phyloP scores from a whole-genome alignment of 2,113 vertebrate species.

The Merops nubicus region DNA sequence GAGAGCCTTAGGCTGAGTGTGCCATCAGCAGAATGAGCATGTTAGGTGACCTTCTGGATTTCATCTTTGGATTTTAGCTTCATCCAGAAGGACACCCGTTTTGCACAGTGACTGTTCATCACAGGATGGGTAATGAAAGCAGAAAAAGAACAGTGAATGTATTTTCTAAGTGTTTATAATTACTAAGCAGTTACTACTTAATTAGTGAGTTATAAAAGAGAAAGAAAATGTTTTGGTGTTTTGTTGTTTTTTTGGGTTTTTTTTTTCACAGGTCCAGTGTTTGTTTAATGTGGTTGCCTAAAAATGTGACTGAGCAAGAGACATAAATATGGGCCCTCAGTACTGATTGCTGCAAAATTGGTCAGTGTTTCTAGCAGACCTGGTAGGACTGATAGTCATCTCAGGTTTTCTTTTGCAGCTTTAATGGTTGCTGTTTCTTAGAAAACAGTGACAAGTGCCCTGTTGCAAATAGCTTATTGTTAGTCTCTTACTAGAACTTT shows the following conservation, averaged over 20 bases:
- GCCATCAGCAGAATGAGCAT: background rate
- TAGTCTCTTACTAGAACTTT: background rate
- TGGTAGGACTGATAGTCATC: background rate
- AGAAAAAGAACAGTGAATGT: background rate
- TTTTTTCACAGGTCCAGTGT: background rate
- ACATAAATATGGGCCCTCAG: background rate
- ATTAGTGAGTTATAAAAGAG: background rate
- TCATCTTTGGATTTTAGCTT: accelerated
- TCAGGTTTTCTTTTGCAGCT: background rate
- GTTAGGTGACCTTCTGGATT: background rate
- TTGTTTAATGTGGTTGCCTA: background rate
- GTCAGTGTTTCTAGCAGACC: background rate
- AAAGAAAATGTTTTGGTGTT: too few relatives aligned
- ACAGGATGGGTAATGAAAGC: background rate
- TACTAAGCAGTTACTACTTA: background rate
- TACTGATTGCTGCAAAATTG: background rate
- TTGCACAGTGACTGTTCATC: background rate
- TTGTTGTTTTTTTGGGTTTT: too few relatives aligned
- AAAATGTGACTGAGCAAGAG: background rate
- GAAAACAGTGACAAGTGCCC: background rate
- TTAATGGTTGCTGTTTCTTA: background rate
- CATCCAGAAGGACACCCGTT: background rate
- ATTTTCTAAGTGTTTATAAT: background rate
- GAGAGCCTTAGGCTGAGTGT: background rate
- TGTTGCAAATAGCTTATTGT: background rate